Base-by-base conservation (phyloP, 2,888 invertebrate genomes). In the Melanotus villosus region DNA sequence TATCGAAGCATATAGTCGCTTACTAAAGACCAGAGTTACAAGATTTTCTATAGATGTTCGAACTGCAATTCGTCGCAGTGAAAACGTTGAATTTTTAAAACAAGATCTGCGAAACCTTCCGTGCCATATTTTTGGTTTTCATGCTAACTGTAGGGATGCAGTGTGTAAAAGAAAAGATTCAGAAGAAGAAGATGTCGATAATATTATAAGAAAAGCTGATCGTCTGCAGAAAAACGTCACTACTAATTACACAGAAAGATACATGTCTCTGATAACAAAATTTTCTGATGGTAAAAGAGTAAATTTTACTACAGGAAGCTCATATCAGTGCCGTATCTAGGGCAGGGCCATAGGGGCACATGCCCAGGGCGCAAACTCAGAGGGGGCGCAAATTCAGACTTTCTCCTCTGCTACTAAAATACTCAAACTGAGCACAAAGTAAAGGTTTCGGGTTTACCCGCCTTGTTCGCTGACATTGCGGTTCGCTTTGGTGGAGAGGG, bases 251-350 rank as follows among this genome's bases (percentile, higher is more conserved):
- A 30, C 34, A 7, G 54, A 54, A 30, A 23, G 30, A 4, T 54
- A 54, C 9, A 54, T 32, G 54, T 54, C 54, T 32, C 18, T 30
- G 14, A n/a, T 50, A 14, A 19, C 32, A 14, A 54, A 54, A 16
- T 32, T 54, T 32, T 12, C 54, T 12, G 54, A 34, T 32, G 54
- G 32, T 32, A 54, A 54, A 54, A 54, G 32, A 38, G n/a, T n/a
- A n/a, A n/a, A n/a, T n/a, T n/a, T n/a, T n/a, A n/a, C n/a, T n/a
- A n/a, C n/a, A n/a, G n/a, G n/a, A n/a, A n/a, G n/a, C n/a, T n/a
- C n/a, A n/a, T n/a, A n/a, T n/a, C n/a, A n/a, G n/a, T n/a, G n/a
- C n/a, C n/a, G n/a, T n/a, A n/a, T n/a, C n/a, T n/a, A n/a, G n/a
- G n/a, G n/a, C n/a, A n/a, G n/a, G n/a, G n/a, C n/a, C n/a, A n/a